These are phyloP conservation scores for Spea bombifrons DNA, from an alignment of 2,113 vertebrate species.

Conservation along the genomic window DNA sequence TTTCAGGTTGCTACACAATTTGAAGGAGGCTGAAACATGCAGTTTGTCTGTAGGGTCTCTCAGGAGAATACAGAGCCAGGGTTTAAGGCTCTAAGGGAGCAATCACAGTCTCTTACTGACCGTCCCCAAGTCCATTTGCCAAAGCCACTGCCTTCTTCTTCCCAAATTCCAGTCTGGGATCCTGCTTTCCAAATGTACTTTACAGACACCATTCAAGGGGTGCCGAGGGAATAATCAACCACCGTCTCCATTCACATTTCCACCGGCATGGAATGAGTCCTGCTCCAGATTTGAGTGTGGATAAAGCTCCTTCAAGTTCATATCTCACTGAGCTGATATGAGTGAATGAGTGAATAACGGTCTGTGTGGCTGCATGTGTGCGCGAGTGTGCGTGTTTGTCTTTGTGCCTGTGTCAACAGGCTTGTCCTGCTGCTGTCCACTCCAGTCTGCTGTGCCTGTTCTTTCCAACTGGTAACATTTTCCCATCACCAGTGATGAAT, in stretches of 20 bases:
- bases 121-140: constrained; percentile 50
- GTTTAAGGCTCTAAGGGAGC: constrained; percentile 10
- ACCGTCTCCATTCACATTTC: constrained; percentile 19
- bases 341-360: neutral
- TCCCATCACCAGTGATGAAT: constrained; percentile 6
- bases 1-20: too few relatives aligned
- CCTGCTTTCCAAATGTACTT: constrained; percentile 12
- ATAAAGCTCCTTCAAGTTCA: constrained; percentile 53
- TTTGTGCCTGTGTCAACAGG: constrained; percentile 7
- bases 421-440: neutral
- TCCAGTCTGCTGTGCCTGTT: neutral
- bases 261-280: neutral
- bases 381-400: neutral
- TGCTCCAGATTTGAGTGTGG: neutral
- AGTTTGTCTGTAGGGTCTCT: too few relatives aligned
- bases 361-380: neutral
- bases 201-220: constrained; percentile 27
- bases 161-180: constrained; percentile 42
- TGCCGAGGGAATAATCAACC: constrained; percentile 7
- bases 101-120: constrained; percentile 31
- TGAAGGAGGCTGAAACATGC: too few relatives aligned
- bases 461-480: neutral
- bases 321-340: constrained; percentile 31
- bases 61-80: too few relatives aligned
- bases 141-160: constrained; percentile 51